Evolutionary conservation across 2,888 invertebrate species (phyloP).

Genomic region (Monoplex corrugatus): DNA sequence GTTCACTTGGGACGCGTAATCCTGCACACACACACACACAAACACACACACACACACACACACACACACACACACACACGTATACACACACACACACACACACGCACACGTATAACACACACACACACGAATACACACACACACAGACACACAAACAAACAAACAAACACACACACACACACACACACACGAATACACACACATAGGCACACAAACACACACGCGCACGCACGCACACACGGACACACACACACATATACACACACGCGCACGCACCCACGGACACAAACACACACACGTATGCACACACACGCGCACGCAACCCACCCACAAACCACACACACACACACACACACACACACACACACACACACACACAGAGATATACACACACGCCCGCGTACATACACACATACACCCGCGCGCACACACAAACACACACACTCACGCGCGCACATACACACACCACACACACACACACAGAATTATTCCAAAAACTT

Average conservation of each 20-base stretch:
- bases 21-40: slow-evolving; percentile 38
- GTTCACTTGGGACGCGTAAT: slow-evolving; percentile 39
- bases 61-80: too few species aligned
- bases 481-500: too few species aligned
- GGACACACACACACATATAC: background rate
- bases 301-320: background rate
- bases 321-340: background rate
- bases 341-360: background rate
- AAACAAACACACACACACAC: background rate
- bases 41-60: background rate
- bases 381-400: too few species aligned
- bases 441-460: too few species aligned
- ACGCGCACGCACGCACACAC: background rate
- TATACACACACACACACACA: too few species aligned
- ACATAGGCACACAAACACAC: background rate
- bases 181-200: background rate
- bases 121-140: background rate
- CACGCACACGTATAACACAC: too few species aligned
- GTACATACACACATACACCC: too few species aligned
- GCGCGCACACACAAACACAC: too few species aligned
- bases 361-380: background rate
- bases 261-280: background rate
- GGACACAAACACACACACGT: background rate
- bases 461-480: too few species aligned
- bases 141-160: background rate